Percentiles rank a stretch among this genome's conserved stretches.
Evolutionary conservation across 2,797 vertebrate genomes (phyloP).

Genomic region (Agapornis canus): DNA sequence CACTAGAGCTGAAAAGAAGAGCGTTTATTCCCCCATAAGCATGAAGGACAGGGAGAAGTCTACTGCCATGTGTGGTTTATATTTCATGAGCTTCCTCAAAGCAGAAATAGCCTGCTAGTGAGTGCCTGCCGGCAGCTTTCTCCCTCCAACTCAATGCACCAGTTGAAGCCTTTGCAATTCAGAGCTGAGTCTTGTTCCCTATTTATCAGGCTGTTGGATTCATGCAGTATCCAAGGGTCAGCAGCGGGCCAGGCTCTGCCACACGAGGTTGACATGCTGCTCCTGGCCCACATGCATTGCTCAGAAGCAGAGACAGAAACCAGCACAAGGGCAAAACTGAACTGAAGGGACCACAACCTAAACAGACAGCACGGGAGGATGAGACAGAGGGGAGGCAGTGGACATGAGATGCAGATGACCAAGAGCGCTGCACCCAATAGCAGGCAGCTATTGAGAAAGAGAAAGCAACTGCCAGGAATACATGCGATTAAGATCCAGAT

Average conservation of each 20-base stretch:
- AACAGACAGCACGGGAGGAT: fast-evolving
- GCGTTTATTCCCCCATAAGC: not conserved
- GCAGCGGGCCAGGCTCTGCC: not conserved
- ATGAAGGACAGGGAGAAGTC: not conserved
- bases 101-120: not conserved
- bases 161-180: not conserved
- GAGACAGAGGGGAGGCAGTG: not conserved
- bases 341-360: not conserved
- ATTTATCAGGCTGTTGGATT: not conserved
- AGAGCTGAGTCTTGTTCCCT: not conserved
- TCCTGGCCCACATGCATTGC: not conserved
- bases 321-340: not conserved
- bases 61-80: not conserved
- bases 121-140: not conserved
- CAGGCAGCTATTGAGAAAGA: not conserved
- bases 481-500: not conserved
- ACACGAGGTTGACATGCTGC: not conserved
- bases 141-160: not conserved
- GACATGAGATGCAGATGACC: not conserved
- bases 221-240: not conserved
- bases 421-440: not conserved
- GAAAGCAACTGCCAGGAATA: not conserved
- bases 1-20: not conserved
- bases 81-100: not conserved
- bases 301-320: not conserved